Evolutionary conservation across 2,797 vertebrate species (phyloP).

Genomic region (Mormyrus proboscirostris): DNA sequence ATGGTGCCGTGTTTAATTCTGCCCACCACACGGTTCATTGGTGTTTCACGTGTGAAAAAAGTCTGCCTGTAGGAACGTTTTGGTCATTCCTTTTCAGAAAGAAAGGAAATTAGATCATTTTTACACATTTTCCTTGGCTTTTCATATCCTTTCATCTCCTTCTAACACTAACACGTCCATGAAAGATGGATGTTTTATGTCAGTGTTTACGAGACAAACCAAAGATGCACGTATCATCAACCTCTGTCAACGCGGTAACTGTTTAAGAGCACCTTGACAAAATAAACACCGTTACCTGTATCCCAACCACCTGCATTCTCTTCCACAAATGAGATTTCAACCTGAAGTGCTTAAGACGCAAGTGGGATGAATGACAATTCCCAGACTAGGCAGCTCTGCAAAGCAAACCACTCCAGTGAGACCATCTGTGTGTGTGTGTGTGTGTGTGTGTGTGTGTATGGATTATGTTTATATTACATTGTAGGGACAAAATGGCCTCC

Average conservation of each 20-base stretch:
- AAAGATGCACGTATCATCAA: background rate
- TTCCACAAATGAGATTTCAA: background rate
- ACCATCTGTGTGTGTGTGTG: background rate
- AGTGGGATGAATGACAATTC: background rate
- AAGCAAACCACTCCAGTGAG: background rate
- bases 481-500: no score
- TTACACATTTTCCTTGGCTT: conserved; percentile 3
- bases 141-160: background rate
- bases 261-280: background rate
- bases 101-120: conserved; percentile 15
- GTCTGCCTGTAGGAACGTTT: background rate
- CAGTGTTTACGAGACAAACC: background rate
- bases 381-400: background rate
- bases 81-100: background rate
- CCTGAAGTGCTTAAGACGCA: background rate
- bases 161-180: background rate
- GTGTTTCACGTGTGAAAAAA: background rate
- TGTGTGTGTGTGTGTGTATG: background rate
- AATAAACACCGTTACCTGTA: background rate
- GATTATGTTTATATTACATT: no score
- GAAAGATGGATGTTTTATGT: background rate
- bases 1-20: background rate
- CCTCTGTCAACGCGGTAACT: background rate
- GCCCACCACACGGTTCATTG: background rate
- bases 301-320: background rate